A percentile compares a stretch with the other conserved stretches of the same genome.
phyloP scores from a whole-genome alignment of 1,140 invertebrate species.

The Rhopalosiphum maidis region DNA sequence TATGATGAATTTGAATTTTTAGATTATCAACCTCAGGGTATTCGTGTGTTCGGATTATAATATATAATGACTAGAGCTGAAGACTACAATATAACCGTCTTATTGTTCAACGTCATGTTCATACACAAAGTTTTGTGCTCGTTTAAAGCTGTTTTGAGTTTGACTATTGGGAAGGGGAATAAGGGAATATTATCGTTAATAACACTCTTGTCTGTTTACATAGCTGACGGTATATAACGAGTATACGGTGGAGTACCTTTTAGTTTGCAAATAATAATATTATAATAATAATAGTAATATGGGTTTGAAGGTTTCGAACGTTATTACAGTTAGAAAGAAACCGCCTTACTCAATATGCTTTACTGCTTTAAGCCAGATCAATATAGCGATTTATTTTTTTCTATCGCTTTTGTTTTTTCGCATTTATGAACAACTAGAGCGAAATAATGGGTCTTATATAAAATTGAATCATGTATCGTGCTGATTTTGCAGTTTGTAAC shows the following conservation, averaged over 20 bases:
- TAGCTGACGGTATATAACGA: conserved; percentile 20
- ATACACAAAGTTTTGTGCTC: conserved; percentile 8
- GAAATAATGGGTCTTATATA: background rate
- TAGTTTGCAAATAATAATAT: conserved; percentile 34
- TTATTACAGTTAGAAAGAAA: background rate
- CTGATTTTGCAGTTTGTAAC: background rate
- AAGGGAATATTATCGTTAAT: conserved; percentile 49
- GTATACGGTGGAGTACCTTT: conserved; percentile 29
- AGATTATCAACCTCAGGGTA: background rate
- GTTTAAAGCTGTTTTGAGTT: conserved; percentile 21
- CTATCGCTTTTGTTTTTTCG: background rate
- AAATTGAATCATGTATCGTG: background rate
- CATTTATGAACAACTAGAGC: background rate
- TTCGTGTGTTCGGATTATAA: background rate
- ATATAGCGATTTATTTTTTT: conserved; percentile 10
- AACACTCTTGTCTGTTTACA: conserved; percentile 47
- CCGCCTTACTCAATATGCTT: background rate
- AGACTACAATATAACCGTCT: background rate
- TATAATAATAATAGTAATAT: conserved; percentile 29
- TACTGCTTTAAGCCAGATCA: background rate
- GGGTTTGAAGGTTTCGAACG: conserved; percentile 21
- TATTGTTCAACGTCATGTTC: conserved; percentile 47
- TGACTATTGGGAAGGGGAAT: background rate
- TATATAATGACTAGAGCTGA: background rate
- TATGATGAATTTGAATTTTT: background rate